phyloP scores from a whole-genome alignment of 2,888 invertebrate species.

The Eucera pruinosa region DNA sequence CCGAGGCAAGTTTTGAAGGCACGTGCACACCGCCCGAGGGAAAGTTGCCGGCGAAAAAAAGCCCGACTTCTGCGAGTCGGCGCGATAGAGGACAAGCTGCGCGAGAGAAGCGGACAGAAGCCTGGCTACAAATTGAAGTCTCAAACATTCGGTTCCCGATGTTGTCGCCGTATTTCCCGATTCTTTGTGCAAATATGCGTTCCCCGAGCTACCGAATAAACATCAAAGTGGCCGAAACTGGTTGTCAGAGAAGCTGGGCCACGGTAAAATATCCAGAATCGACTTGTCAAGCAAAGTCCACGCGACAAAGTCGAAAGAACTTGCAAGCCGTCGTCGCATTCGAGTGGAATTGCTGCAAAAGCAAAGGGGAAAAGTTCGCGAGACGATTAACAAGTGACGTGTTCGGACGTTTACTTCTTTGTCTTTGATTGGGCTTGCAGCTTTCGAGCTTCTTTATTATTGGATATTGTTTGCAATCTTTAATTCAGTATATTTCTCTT shows the following conservation, averaged over 20 bases:
- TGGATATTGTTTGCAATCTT: no score
- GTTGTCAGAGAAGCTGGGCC: not conserved
- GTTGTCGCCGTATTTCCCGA: not conserved
- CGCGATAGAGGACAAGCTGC: not conserved
- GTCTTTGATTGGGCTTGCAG: no score
- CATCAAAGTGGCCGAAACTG: not conserved
- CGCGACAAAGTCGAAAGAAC: conserved; percentile 12
- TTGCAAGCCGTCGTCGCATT: conserved; percentile 27
- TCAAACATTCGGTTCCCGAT: not conserved
- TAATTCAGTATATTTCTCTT: no score
- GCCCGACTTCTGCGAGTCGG: not conserved
- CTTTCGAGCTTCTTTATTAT: no score
- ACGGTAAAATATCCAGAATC: not conserved
- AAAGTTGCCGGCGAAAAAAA: not conserved
- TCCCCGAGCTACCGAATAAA: not conserved
- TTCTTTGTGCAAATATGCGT: not conserved
- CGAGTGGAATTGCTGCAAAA: conserved; percentile 45
- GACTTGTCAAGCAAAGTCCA: not conserved
- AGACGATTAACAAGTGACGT: conserved; percentile 29
- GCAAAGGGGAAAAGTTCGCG: conserved; percentile 27
- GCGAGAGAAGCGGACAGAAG: not conserved
- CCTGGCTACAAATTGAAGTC: not conserved
- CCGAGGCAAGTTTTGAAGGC: not conserved
- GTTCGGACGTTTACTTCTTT: no score
- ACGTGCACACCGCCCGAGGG: not conserved